Conservation (phyloP, 37 sponge, comb jelly and placozoan species). For the Halisarca cf. caerulea region DNA sequence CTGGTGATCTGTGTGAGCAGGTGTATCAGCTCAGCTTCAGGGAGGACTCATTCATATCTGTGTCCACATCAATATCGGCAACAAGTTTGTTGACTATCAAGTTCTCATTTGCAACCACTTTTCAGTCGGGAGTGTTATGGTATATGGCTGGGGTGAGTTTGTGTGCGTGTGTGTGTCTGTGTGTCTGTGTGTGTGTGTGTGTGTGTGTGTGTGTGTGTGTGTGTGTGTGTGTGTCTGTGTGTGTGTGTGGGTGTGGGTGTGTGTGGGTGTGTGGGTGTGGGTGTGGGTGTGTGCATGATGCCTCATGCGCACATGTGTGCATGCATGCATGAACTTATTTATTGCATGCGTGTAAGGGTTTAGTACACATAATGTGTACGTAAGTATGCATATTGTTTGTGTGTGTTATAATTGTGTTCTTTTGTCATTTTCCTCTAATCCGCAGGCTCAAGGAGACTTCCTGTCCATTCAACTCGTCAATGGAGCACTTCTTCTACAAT, state of each 20-base stretch:
- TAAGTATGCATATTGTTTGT: no score
- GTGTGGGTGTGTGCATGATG: background rate
- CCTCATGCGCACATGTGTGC: background rate
- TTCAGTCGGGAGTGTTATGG: background rate
- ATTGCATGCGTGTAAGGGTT: no score
- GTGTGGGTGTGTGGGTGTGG: no score
- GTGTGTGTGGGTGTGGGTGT: background rate
- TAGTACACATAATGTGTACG: no score
- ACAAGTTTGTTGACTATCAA: background rate
- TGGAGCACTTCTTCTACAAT: background rate
- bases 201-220: no score
- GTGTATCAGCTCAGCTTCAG: constrained; percentile 11
- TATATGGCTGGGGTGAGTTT: constrained; percentile 26
- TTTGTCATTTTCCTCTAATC: background rate
- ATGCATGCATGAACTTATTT: background rate
- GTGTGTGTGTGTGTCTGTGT: no score
- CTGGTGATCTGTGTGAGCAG: constrained; percentile 45
- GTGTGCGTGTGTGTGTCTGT: no score
- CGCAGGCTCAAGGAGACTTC: background rate
- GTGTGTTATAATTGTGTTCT: background rate
- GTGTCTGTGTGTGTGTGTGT: background rate
- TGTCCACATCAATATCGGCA: background rate
- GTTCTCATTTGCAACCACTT: constrained; percentile 7
- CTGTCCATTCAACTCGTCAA: background rate
- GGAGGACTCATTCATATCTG: constrained; percentile 8